Base-by-base conservation (phyloP, 2,797 vertebrate species). In the Taenioides sp. region DNA sequence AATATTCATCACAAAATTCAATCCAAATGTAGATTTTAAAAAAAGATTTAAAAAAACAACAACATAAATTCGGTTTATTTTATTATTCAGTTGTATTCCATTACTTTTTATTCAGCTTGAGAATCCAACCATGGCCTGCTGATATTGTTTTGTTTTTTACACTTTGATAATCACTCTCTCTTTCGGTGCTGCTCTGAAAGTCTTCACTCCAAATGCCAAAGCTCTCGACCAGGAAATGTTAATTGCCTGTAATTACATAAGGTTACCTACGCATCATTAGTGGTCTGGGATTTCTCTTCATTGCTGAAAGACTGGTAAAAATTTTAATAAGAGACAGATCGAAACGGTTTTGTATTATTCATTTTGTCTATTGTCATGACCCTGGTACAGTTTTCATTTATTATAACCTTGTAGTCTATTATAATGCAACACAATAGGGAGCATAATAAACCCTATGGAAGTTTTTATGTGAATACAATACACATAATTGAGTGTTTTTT, bases 221-320 rank as follows among this genome's bases (percentile, higher is more conserved):
- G 61, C 61, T 23, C 7, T 63, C n/a, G 10, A 23, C 22, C 34
- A 23, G 37, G 10, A 63, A 63, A 43, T 40, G 61, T 63, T 63
- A 63, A 63, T 22, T 63, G 61, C 34, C 34, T 43, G 16, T 61
- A 61, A 31, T 63, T 43, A 43, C 61, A 63, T 63, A 22, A 22
- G 22, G 61, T n/a, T 23, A 20, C 12, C 7, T 43, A 10, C 31
- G 17, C 25, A 28, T 17, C 25, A 7, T 58, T 47, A 47, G 43
- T 18, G 31, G 55, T 25, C 22, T 11, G 55, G 1, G 3, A 58
- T 23, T 58, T 58, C 55, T 54, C 20, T 54, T 54, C 9, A 54
- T 9, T 10, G 7, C 52, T 22, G 52, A n/a, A 52, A 54, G 6
- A 54, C 3, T n/a, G 7, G 50, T 20, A 11, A 43, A 11, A 43